Conservation (phyloP, 2,797 vertebrate species). For the Oreortyx pictus region DNA sequence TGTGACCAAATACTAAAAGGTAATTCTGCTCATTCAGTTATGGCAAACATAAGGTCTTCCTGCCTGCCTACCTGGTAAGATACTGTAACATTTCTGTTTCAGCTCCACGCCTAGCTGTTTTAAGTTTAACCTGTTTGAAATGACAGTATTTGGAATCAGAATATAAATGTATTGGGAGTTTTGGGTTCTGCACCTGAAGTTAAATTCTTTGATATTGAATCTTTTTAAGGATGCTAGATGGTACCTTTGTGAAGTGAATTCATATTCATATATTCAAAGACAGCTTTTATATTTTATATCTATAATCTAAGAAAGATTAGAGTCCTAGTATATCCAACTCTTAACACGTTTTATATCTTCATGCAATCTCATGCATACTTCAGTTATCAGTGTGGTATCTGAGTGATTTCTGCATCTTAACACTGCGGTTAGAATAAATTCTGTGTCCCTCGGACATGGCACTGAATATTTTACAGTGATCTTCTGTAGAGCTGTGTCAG, state of each 20-base stretch:
- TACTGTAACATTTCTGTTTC: background rate
- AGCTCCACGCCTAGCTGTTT: background rate
- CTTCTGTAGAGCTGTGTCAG: background rate
- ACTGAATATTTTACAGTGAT: background rate
- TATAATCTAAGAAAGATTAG: background rate
- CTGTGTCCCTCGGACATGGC: background rate
- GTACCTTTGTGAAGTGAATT: background rate
- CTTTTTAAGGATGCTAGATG: background rate
- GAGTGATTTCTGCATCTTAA: background rate
- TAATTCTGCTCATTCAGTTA: background rate
- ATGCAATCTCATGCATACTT: background rate
- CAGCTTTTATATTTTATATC: background rate
- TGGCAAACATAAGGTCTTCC: background rate
- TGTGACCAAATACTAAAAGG: background rate
- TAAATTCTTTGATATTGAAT: background rate
- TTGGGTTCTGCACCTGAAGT: background rate
- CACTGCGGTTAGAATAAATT: background rate
- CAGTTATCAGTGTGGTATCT: background rate
- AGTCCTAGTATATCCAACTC: background rate
- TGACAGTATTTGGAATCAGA: background rate
- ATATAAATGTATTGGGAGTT: background rate
- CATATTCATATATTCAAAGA: background rate
- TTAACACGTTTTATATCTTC: background rate
- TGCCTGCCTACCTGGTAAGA: background rate
- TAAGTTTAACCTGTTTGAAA: background rate